These are phyloP conservation scores for Actinemys pallida DNA, from an alignment of 2,113 vertebrate genomes.

Conservation along the genomic window DNA sequence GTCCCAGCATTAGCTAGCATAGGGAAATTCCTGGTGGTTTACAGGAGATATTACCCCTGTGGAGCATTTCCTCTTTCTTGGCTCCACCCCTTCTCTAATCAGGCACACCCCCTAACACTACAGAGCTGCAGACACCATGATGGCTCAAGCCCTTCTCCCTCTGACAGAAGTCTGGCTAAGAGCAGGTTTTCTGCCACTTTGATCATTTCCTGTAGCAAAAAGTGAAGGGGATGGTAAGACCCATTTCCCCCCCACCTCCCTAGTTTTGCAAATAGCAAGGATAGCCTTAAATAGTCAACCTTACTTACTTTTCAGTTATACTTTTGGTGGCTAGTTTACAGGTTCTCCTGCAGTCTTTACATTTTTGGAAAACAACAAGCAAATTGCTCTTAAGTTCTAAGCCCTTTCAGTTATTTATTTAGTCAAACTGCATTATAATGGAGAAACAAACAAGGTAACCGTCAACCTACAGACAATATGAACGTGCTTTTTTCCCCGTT, in stretches of 20 bases:
- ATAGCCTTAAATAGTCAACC: slow-evolving; percentile 25
- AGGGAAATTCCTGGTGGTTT: slow-evolving; percentile 72
- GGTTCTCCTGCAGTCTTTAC: slow-evolving; percentile 15
- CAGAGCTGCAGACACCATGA: slow-evolving; percentile 68
- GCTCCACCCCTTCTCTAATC: slow-evolving; percentile 71
- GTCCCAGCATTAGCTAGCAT: slow-evolving; percentile 48
- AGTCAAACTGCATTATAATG: background rate
- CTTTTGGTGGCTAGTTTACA: slow-evolving; percentile 39
- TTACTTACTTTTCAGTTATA: slow-evolving; percentile 5
- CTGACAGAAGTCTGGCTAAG: slow-evolving; percentile 76
- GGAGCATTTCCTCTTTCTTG: slow-evolving; percentile 56
- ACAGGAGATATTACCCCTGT: slow-evolving; percentile 43
- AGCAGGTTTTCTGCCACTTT: slow-evolving; percentile 78
- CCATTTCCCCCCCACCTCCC: background rate
- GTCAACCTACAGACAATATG: background rate
- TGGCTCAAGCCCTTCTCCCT: slow-evolving; percentile 67
- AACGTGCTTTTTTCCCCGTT: slow-evolving; percentile 12
- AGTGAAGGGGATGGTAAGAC: slow-evolving; percentile 74
- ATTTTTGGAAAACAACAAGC: background rate
- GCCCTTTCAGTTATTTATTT: background rate
- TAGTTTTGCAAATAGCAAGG: slow-evolving; percentile 68
- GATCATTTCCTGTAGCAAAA: slow-evolving; percentile 78
- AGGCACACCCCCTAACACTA: slow-evolving; percentile 69
- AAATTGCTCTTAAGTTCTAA: background rate
- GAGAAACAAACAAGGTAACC: slow-evolving; percentile 2